Base-by-base conservation (phyloP, 2,113 vertebrate genomes). In the Nymphicus hollandicus region DNA sequence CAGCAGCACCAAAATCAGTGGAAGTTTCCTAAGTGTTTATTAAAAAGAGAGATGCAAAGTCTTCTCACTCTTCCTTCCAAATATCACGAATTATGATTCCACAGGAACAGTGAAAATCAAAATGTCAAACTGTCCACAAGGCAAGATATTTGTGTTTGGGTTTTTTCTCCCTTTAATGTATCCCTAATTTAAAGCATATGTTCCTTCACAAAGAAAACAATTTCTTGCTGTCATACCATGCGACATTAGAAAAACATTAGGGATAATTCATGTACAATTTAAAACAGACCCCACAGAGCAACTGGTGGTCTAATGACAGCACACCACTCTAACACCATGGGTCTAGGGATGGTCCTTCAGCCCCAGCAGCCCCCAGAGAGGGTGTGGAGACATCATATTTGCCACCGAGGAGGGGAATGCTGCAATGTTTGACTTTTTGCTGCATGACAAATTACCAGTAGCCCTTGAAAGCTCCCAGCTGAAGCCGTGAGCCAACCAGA, bases 151-250 rank as follows among this genome's bases (percentile, higher is more conserved):
- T 76, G 61, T 80, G 39, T 81, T 88, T 65, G 37, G 29, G 25
- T 55, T 71, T 81, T 39, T 65, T 22, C 46, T 55, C 39, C 29
- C 64, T 68, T 81, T 44, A 77, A 69, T 22, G 17, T 49, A 61
- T 72, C 50, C 61, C 49, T 87, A 90, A 95, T 80, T 87, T 93
- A 53, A 93, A 95, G 61, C 44, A 1, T 76, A 87, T 90, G 82
- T 80, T 63, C 24, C 56, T 70, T 70, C 39, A 80, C 72, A 95
- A 90, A 87, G 63, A 43, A 87, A 90, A 76, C 16, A 29, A 80
- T 90, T 70, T 79, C 87, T 90, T 90, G 68, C 87, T 87, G 70
- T 94, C 47, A 65, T 89, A 92, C 58, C 76, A 68, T 28, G 16
- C 87, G 63, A 87, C 35, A 49, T 83, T 87, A 87, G 46, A 55